Base-by-base conservation (phyloP, 2,797 vertebrate genomes). In the Falco rusticolus region DNA sequence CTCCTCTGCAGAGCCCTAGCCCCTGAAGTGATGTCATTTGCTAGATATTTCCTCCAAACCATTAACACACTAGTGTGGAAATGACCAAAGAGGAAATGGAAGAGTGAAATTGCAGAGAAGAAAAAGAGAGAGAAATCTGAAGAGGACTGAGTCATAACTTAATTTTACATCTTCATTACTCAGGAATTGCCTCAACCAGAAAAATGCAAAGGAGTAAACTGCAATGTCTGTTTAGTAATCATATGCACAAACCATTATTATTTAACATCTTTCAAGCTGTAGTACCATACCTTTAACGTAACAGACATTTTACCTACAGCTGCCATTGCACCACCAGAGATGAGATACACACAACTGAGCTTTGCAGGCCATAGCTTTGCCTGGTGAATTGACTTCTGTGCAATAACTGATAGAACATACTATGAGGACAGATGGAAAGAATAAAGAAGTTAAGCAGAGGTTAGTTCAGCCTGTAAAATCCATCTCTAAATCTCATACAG, bases 151-250 rank as follows among this genome's bases (percentile, higher is more conserved):
- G 15, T 2, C 4, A 69, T 74, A 78, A 79, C 69, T 94, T 86
- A 69, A 79, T 84, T 90, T 92, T 68, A 51, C 33, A 26, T 88
- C 54, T 86, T 84, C 63, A 25, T 79, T 84, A 79, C 25, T 82
- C 51, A 37, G 31, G n/a, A 84, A 76, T 64, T 1, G 89, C 69
- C 37, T 90, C 33, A 78, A 21, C 34, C 56, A 84, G 63, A 72
- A 94, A 83, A 86, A 72, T 16, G 70, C 26, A 91, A 75, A 88
- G 33, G 29, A 85, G 22, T 92, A 89, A 91, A 88, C 16, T 66
- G 41, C 33, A 90, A 60, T 53, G 43, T 45, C 37, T 45, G 2
- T 90, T 78, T 65, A 69, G 59, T 48, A 88, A 48, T 88, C 61
- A 34, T 18, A 29, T 80, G 37, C 29, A 81, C 22, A 72, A 48